These are phyloP conservation scores for Thalassaphorura encarpata DNA, from an alignment of 1,140 invertebrate genomes.

Conservation along the genomic window DNA sequence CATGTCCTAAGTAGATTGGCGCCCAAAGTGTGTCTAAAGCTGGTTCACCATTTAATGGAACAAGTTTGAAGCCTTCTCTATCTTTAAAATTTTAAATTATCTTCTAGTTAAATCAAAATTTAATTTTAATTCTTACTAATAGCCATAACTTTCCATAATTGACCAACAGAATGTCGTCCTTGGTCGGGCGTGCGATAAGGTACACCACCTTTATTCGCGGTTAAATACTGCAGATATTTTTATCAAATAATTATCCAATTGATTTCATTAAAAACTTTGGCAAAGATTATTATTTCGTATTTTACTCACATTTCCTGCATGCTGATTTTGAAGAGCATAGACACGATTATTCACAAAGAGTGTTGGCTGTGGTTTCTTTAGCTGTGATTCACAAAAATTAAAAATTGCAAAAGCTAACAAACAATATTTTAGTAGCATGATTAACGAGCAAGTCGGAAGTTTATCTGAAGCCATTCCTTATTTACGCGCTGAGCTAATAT, in stretches of 20 bases:
- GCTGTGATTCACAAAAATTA: no score
- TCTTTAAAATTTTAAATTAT: background rate
- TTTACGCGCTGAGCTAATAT: no score
- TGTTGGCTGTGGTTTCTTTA: background rate
- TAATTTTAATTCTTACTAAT: conserved; percentile 5
- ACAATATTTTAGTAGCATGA: no score
- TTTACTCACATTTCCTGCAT: conserved; percentile 3
- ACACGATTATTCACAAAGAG: conserved; percentile 6
- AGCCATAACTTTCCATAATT: conserved; percentile 5
- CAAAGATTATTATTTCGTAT: no score
- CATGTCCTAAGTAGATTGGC: conserved; percentile 2
- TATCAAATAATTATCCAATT: no score
- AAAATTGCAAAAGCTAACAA: no score
- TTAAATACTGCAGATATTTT: conserved; percentile 5
- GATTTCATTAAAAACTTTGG: no score
- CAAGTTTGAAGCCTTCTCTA: conserved; percentile 2
- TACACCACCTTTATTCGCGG: background rate
- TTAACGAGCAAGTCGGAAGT: no score
- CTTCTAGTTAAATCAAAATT: no score
- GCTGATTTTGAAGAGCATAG: conserved; percentile 6
- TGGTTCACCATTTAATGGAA: background rate
- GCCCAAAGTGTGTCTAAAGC: background rate
- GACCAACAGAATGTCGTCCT: background rate
- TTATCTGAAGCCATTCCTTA: no score
- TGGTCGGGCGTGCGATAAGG: background rate